A percentile compares a stretch with the other conserved stretches of the same genome.
Evolutionary conservation across 1,140 invertebrate species (phyloP).

Genomic region (Dermatophagoides farinae): DNA sequence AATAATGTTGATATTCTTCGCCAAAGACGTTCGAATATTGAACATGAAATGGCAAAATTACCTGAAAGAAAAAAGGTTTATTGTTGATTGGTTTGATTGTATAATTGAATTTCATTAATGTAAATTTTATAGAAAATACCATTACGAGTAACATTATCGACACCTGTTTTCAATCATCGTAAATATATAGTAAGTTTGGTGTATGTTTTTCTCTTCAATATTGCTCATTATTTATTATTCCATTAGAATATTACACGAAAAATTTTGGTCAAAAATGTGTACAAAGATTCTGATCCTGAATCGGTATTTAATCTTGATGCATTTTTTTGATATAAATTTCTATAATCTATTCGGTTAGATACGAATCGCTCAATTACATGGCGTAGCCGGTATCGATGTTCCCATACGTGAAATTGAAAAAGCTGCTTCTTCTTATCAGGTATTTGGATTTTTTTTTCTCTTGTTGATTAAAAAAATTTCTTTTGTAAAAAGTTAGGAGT

Average conservation of each 20-base stretch:
- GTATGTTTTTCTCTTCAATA: background rate
- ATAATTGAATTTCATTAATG: background rate
- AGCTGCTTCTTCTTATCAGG: conserved; percentile 71
- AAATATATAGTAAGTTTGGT: conserved; percentile 56
- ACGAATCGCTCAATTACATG: conserved; percentile 41
- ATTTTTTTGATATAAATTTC: background rate
- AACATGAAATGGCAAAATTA: background rate
- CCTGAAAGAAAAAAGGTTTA: background rate
- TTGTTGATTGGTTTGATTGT: background rate
- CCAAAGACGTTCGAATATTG: background rate
- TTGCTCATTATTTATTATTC: conserved; percentile 10
- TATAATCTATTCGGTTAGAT: background rate
- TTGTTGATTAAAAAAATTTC: background rate
- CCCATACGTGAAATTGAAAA: conserved; percentile 76
- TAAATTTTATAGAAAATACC: background rate
- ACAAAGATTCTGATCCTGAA: conserved; percentile 16
- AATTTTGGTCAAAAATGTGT: conserved; percentile 16
- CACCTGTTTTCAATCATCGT: conserved; percentile 72
- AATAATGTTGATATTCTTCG: background rate
- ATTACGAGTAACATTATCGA: conserved; percentile 52
- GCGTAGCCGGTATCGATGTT: conserved; percentile 81
- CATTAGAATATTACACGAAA: conserved; percentile 17
- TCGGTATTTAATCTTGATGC: background rate
- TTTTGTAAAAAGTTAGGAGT: conserved; percentile 55
- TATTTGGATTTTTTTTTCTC: conserved; percentile 24